These are phyloP conservation scores for Aspiorhynchus laticeps DNA, from an alignment of 2,113 vertebrate species.

Conservation along the genomic window DNA sequence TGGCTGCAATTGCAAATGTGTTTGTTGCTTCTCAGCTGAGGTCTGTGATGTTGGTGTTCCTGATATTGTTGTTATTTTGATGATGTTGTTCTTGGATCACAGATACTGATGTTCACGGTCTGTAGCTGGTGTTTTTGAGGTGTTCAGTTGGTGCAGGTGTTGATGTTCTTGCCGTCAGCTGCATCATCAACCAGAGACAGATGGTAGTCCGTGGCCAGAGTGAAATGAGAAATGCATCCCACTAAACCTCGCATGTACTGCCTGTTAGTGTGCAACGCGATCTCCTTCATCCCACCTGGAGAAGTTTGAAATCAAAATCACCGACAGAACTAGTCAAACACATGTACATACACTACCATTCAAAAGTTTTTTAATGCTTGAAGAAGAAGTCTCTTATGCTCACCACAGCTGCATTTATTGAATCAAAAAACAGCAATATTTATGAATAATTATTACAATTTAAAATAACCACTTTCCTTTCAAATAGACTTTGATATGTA, in stretches of 20 bases:
- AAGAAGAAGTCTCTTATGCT: background rate
- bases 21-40: background rate
- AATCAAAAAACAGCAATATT: background rate
- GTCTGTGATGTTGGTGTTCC: background rate
- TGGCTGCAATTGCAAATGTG: background rate
- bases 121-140: background rate
- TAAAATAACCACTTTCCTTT: background rate
- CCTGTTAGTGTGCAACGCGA: conserved; percentile 89
- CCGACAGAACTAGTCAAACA: background rate
- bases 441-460: background rate
- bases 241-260: conserved; percentile 88
- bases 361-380: background rate
- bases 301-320: background rate
- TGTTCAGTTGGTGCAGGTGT: conserved; percentile 79
- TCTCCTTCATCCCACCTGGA: conserved; percentile 95
- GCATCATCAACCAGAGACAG: conserved; percentile 92
- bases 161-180: conserved; percentile 92
- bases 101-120: background rate
- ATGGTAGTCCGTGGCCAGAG: conserved; percentile 92
- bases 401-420: background rate
- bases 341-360: background rate
- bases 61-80: conserved; percentile 6
- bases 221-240: conserved; percentile 96
- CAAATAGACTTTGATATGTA: background rate
- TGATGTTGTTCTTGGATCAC: background rate